Conservation (phyloP, 2,797 vertebrate species). For the Poeciliopsis turneri region DNA sequence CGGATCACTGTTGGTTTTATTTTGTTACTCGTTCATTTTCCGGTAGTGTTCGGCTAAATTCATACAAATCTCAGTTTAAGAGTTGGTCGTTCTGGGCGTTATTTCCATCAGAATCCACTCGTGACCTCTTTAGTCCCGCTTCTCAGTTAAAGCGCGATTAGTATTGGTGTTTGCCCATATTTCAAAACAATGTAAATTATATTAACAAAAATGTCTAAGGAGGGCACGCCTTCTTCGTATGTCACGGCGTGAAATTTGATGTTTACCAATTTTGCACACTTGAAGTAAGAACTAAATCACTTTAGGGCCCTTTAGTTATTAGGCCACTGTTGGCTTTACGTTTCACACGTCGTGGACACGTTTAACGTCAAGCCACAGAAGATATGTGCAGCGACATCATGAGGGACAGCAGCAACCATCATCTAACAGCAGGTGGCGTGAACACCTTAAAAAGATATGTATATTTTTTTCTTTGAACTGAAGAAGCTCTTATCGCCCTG, state of each 20-base stretch:
- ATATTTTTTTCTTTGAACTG: too few species aligned
- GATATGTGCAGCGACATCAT: not conserved
- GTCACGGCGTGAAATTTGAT: not conserved
- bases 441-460: not conserved
- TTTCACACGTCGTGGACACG: too few species aligned
- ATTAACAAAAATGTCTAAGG: not conserved
- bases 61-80: not conserved
- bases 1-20: not conserved
- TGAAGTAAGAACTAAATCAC: not conserved
- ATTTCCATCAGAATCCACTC: not conserved
- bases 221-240: not conserved
- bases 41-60: not conserved
- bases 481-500: not conserved
- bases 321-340: not conserved
- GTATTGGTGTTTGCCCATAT: not conserved
- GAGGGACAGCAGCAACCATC: not conserved
- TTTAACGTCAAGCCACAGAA: not conserved
- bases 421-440: not conserved
- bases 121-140: not conserved
- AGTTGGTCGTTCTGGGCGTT: not conserved
- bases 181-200: not conserved
- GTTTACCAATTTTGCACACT: not conserved
- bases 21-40: slow-evolving; percentile 1
- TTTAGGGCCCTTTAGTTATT: not conserved
- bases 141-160: not conserved